Conservation (phyloP, 2,797 vertebrate genomes). For the Molossus molossus region DNA sequence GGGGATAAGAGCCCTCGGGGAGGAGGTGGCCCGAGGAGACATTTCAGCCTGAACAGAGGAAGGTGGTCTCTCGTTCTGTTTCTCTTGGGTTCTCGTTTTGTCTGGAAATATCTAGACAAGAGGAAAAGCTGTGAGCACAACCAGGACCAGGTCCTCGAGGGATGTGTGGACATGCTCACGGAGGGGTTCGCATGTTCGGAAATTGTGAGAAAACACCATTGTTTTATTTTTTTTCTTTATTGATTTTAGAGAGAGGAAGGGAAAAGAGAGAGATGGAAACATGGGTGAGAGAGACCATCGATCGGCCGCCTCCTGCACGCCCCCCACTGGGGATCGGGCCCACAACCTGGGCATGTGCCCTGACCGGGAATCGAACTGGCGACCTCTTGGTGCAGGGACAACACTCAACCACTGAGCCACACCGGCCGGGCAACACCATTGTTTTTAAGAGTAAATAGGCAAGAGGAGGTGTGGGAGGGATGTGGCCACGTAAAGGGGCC, state of each 20-base stretch:
- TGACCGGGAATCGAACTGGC: too few relatives aligned
- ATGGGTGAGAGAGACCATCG: too few relatives aligned
- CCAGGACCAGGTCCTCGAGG: fast-evolving
- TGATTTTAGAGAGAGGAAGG: too few relatives aligned
- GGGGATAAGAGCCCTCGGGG: not conserved
- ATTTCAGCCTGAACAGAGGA: not conserved
- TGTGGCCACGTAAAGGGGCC: fast-evolving
- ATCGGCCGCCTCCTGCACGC: too few relatives aligned
- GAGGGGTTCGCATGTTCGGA: too few relatives aligned
- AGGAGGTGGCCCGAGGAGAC: fast-evolving
- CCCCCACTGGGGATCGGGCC: too few relatives aligned
- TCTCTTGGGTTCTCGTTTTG: not conserved
- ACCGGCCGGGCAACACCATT: too few relatives aligned
- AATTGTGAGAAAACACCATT: not conserved
- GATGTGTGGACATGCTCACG: fast-evolving
- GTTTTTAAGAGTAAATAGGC: not conserved
- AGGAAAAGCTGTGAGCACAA: fast-evolving
- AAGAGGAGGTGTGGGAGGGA: not conserved
- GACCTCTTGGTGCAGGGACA: too few relatives aligned
- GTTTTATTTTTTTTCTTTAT: too few relatives aligned
- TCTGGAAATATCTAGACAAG: not conserved
- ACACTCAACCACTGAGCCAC: too few relatives aligned
- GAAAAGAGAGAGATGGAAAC: too few relatives aligned
- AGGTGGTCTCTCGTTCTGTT: fast-evolving
- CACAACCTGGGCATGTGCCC: too few relatives aligned